These are phyloP conservation scores for Periplaneta americana DNA, from an alignment of 1,140 invertebrate species.

Conservation along the genomic window DNA sequence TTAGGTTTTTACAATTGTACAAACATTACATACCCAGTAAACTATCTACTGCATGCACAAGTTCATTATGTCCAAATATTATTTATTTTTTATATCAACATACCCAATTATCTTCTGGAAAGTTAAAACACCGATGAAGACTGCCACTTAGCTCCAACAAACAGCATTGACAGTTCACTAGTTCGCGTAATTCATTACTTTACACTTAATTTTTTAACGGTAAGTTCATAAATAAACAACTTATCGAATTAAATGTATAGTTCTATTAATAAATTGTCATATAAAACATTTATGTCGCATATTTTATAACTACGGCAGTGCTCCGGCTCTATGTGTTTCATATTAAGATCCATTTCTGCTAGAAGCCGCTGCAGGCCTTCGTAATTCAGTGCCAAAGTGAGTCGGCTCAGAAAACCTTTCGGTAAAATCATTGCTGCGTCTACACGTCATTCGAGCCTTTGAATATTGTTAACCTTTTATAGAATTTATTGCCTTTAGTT, in stretches of 20 bases:
- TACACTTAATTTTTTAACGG: background rate
- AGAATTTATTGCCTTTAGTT: too few relatives aligned
- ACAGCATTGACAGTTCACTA: background rate
- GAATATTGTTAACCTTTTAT: too few relatives aligned
- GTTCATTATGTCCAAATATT: background rate
- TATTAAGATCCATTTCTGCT: background rate
- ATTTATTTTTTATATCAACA: background rate
- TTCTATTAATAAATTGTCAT: background rate
- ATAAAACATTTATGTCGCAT: background rate
- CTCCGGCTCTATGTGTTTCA: background rate
- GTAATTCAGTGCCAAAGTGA: background rate
- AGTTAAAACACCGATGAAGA: background rate
- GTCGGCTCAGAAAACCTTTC: background rate
- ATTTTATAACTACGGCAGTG: background rate
- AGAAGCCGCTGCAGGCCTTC: background rate
- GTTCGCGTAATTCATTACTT: background rate
- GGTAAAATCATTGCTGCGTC: background rate
- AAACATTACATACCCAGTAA: background rate
- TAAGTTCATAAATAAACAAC: background rate
- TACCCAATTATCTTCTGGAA: background rate
- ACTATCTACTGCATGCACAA: too few relatives aligned
- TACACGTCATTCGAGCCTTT: too few relatives aligned
- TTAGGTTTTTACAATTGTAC: background rate
- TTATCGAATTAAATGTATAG: background rate
- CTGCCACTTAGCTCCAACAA: background rate